Conservation (phyloP, 2,888 invertebrate species). For the Lysandra bellargus region DNA sequence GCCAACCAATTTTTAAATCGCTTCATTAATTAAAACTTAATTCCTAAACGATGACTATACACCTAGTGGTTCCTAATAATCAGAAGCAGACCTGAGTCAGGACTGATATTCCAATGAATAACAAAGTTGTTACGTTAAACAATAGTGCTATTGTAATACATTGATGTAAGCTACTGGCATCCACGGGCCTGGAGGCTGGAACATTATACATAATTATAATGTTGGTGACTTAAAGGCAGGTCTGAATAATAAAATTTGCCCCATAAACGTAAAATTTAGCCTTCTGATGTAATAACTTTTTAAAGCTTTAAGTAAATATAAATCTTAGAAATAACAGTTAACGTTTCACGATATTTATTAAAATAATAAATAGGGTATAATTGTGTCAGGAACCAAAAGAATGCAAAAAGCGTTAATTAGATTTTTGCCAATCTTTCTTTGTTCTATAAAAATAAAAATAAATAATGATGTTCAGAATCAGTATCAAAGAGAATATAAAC, state of each 20-base stretch:
- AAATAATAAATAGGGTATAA: too few species aligned
- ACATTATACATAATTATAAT: neutral
- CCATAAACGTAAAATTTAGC: neutral
- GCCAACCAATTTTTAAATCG: neutral
- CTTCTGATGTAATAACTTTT: too few species aligned
- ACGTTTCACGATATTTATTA: too few species aligned
- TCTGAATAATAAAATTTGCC: neutral
- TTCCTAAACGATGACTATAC: neutral
- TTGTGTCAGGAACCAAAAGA: too few species aligned
- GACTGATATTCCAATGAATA: constrained; percentile 1
- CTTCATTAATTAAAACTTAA: neutral
- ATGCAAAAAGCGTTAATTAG: too few species aligned
- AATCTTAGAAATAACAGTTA: too few species aligned
- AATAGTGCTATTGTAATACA: neutral
- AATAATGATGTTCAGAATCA: too few species aligned
- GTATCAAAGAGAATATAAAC: too few species aligned
- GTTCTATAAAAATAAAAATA: too few species aligned
- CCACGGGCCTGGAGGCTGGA: neutral
- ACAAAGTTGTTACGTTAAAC: neutral
- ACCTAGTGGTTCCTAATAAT: neutral
- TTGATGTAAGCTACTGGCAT: neutral
- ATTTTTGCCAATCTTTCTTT: too few species aligned
- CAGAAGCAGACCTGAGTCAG: constrained; percentile 9
- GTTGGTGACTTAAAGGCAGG: neutral
- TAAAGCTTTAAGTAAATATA: too few species aligned